Evolutionary conservation across 2,888 invertebrate genomes (phyloP), one percentile per base, ranked within the genome.

Genomic region (Tetragonula carbonaria): DNA sequence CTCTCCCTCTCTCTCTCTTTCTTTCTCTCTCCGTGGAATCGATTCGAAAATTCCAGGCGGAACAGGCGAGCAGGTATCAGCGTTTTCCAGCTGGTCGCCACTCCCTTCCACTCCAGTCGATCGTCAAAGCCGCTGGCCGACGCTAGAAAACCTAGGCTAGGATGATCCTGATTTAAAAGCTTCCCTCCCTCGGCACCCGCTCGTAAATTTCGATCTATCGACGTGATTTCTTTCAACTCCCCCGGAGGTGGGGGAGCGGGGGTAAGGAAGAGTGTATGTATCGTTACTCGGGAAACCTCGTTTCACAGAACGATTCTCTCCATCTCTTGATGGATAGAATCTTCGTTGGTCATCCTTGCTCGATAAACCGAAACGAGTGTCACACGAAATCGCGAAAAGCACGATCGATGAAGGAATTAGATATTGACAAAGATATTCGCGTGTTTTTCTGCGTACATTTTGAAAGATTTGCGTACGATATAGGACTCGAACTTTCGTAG

Each of bases 141-240:
- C 55, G 18, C 18, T 53, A n/a, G 11, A 79, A 83, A 75, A 80
- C 67, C 73, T 16, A 8, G 57, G 57, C 57, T 23, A 59, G 28
- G 80, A 80, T 84, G 66, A 84, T 84, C 84, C 77, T 84, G 84
- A 81, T 84, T 84, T 81, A 71, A 67, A 81, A 66, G 51, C 77
- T 71, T 71, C 65, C 21, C 51, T 73, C 71, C 59, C 50, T 5
- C 33, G 72, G n/a, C 66, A n/a, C 45, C 8, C 66, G 74, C 66
- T 68, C 67, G 74, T 72, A 45, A 65, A 79, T 63, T 79, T 53
- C 67, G 74, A 71, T 53, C 50, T 66, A 65, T 73, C 73, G 38
- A 73, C 73, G 33, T 62, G 70, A 63, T 51, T 23, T 68, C 18
- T 51, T 23, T 45, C 45, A 45, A 45, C 45, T 23, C 2, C 18